Percentiles rank a stretch among this genome's conserved stretches.
Evolutionary conservation across 1,140 invertebrate species (phyloP).

Genomic region (Euwallacea fornicatus): DNA sequence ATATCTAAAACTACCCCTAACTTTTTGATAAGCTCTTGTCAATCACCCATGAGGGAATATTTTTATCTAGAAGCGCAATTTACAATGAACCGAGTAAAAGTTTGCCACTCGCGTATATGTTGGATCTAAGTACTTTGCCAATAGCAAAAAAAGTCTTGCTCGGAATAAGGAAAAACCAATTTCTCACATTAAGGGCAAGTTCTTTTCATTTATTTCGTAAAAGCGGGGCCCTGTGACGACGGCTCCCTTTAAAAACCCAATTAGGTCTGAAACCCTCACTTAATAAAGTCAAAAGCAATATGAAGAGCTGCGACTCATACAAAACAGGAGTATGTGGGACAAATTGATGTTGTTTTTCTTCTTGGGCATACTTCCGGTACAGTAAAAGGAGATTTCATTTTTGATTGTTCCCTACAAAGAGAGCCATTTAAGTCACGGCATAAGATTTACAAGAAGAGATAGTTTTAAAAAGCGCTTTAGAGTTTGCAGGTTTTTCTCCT

Average conservation of each 20-base stretch:
- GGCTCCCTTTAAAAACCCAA: conserved; percentile 21
- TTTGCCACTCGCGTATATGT: neutral
- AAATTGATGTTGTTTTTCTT: conserved; percentile 28
- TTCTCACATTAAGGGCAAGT: conserved; percentile 12
- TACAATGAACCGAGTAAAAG: conserved; percentile 1
- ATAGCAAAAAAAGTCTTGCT: neutral
- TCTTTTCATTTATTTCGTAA: conserved; percentile 11
- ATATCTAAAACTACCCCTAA: conserved; percentile 36
- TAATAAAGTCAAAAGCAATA: conserved; percentile 38
- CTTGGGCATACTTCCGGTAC: neutral
- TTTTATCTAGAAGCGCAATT: conserved; percentile 14
- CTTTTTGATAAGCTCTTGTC: conserved; percentile 41
- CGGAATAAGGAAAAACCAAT: conserved; percentile 1
- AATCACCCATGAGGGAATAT: conserved; percentile 35
- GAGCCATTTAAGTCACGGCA: too few species aligned
- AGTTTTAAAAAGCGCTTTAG: too few species aligned
- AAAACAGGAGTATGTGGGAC: conserved; percentile 26
- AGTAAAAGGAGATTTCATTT: too few species aligned
- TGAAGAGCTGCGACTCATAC: conserved; percentile 18
- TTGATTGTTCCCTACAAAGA: too few species aligned
- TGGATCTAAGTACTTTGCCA: too few species aligned
- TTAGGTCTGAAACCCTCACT: conserved; percentile 28
- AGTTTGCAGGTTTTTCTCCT: too few species aligned
- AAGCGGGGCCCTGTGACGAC: neutral
- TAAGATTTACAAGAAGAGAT: too few species aligned